Conservation (phyloP, 2,113 vertebrate genomes). For the Syrmaticus mikado region DNA sequence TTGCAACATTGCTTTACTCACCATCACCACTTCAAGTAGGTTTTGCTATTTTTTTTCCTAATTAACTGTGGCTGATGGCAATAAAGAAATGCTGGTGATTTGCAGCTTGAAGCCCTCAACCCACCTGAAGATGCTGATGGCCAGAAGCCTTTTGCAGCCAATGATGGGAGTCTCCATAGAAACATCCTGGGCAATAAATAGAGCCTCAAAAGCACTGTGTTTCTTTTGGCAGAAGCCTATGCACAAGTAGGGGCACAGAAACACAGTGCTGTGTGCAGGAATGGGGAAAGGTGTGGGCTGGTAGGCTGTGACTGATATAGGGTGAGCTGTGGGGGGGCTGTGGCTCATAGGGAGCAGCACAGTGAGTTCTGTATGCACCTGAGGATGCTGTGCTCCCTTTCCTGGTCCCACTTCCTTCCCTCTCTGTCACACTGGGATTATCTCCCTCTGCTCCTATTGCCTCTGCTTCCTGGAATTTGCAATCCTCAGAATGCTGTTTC, state of each 20-base stretch:
- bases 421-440: slow-evolving; percentile 50
- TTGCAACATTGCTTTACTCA: background rate
- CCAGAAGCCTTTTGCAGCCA: slow-evolving; percentile 41
- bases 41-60: background rate
- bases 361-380: background rate
- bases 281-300: background rate
- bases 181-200: slow-evolving; percentile 54
- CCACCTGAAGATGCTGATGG: slow-evolving; percentile 45
- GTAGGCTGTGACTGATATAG: background rate
- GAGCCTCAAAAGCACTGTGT: background rate
- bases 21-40: background rate
- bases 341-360: background rate
- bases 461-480: slow-evolving; percentile 51
- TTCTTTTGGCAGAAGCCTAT: background rate
- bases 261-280: background rate
- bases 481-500: slow-evolving; percentile 59
- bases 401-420: background rate
- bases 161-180: slow-evolving; percentile 54
- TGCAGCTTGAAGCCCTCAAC: background rate
- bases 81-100: background rate
- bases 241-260: background rate
- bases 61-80: background rate
- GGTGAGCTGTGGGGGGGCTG: background rate
- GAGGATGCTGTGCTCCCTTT: background rate
- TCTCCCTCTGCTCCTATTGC: slow-evolving; percentile 44